phyloP scores from a whole-genome alignment of 1,140 invertebrate genomes.

The Pogonognathellus flavescens region DNA sequence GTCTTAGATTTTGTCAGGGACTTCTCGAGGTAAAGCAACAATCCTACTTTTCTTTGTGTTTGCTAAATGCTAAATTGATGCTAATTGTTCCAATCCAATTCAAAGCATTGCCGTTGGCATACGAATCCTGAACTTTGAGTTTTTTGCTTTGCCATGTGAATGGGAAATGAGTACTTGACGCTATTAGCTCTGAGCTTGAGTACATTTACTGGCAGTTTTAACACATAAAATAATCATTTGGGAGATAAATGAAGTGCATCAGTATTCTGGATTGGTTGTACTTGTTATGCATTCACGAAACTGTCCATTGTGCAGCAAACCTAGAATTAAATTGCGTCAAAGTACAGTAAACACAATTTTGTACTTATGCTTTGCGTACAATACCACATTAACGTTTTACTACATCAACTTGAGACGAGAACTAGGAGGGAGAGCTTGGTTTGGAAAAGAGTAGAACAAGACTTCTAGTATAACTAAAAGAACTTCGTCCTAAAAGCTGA shows the following conservation, averaged over 20 bases:
- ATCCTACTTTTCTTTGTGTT: slow-evolving; percentile 19
- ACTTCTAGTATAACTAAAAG: too few relatives aligned
- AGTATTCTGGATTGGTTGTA: slow-evolving; percentile 5
- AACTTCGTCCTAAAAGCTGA: not conserved
- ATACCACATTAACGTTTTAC: too few relatives aligned
- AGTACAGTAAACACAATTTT: not conserved
- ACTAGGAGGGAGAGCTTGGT: too few relatives aligned
- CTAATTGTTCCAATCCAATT: slow-evolving; percentile 2
- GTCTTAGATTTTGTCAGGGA: too few relatives aligned
- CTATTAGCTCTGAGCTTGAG: not conserved
- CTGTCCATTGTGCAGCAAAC: not conserved
- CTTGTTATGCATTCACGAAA: not conserved
- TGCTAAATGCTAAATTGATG: slow-evolving; percentile 20
- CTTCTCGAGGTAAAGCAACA: not conserved
- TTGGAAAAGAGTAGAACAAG: too few relatives aligned
- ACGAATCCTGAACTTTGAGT: slow-evolving; percentile 14
- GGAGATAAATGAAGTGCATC: not conserved
- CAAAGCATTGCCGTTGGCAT: slow-evolving; percentile 14
- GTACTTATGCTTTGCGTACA: not conserved
- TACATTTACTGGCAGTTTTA: not conserved
- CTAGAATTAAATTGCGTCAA: slow-evolving; percentile 4
- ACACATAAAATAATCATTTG: slow-evolving; percentile 27
- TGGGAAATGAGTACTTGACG: slow-evolving; percentile 19
- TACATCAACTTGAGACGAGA: too few relatives aligned
- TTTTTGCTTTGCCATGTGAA: not conserved